Base-by-base conservation (phyloP, 2,888 invertebrate genomes). In the Abrostola tripartita region DNA sequence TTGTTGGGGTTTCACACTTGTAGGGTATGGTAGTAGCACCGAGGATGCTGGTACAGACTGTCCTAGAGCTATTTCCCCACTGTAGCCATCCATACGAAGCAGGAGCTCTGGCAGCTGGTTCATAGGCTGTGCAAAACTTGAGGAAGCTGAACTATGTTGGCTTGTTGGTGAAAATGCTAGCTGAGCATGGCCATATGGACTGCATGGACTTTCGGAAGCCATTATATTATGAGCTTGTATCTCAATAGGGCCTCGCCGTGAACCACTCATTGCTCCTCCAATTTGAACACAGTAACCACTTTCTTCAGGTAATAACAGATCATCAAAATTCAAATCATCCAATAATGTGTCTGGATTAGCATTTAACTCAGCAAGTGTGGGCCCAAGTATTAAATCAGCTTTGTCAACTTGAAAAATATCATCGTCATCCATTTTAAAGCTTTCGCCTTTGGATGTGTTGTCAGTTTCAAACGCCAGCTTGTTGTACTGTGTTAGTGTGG, bases 321-420 rank as follows among this genome's bases (percentile, higher is more conserved):
- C 98, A 87, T 98, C 98, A 88, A 98, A 97, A 90, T 97, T 98
- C 74, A 98, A 95, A 90, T 98, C 98, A 85, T 97, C 97, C 61
- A 97, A 88, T 50, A 98, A 95, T 41, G 96, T 97, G 76, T 98
- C 98, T 74, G 98, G 98, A 81, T 98, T 98, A 14, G 97, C 97
- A 91, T 98, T 98, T 57, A 98, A 90, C 87, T 98, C 98, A 0
- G 98, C 97, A 61, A 98, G 94, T 70, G 98, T 98, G 0, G 98
- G 97, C 5, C 97, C 96, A 89, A 97, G 96, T 80, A 98, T 97
- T 71, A 97, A 95, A 91, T 98, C 98, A 44, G 97, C 96, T 91
- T 98, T 97, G 88, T 98, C 98, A 60, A 98, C 97, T 95, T 98
- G 95, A 88, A 98, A 98, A 81, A 98, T 98, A 85, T 98, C 98